Base-by-base conservation (phyloP, 2,888 invertebrate genomes). In the Macrophya annulata region DNA sequence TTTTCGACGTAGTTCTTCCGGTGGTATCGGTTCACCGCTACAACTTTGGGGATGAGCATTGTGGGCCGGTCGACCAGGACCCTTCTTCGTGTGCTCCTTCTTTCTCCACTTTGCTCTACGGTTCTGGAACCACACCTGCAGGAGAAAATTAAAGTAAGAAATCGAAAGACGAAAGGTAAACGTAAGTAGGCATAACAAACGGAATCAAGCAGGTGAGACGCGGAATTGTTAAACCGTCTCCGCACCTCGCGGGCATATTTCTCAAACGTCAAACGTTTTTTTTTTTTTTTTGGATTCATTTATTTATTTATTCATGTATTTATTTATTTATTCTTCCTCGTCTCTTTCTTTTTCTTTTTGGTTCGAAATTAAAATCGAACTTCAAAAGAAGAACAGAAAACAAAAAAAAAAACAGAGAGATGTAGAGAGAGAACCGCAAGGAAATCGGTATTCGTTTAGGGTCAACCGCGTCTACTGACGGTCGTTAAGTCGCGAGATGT, bases 121-220 rank as follows among this genome's bases (percentile, higher is more conserved):
- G 94, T 99, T 99, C 95, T 99, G 99, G 95, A 99, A 99, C 99
- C 99, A 99, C 87, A 99, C 99, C 99, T 99, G 96, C 21, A 94
- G 94, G 89, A 87, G 89, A 89, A 86, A 86, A 86, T 25, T 87
- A 86, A 82, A 68, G 48, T 6, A 37, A 12, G 62, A 10, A 62
- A n/a, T 25, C 21, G 25, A 62, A 15, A 31, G 31, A 31, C 31
- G 1, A 31, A 62, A 21, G 62, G 25, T 21, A 9, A 40, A 71
- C 17, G 4, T 40, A 12, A n/a, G n/a, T 71, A 40, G 37, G 15
- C 8, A 15, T 25, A 68, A 68, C 15, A 68, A 31, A 37, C 25
- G 25, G 68, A 68, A 68, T 31, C 5, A 68, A 68, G 68, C 68
- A 68, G 68, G 68, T 68, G 68, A 62, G 15, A 62, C 62, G 62